These are phyloP conservation scores for Onychorhynchus coronatus DNA, from an alignment of 2,113 vertebrate species.

Conservation along the genomic window DNA sequence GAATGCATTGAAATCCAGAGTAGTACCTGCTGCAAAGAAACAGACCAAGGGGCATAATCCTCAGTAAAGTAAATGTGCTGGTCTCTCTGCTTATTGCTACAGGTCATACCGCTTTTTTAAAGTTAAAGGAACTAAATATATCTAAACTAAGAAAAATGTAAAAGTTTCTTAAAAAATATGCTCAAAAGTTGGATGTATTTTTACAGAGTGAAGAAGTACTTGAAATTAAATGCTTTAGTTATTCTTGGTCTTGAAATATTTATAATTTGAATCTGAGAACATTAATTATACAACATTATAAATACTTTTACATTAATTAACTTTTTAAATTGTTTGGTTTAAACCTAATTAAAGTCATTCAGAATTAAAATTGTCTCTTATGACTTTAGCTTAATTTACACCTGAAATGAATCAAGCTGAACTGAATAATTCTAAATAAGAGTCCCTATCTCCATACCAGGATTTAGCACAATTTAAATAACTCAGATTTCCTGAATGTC, in stretches of 20 bases:
- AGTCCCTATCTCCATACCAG: neutral
- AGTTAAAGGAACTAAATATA: neutral
- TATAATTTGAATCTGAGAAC: neutral
- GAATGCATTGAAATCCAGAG: neutral
- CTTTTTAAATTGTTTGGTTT: conserved; percentile 4
- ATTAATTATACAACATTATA: neutral
- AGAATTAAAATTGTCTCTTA: conserved; percentile 26
- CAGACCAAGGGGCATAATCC: neutral
- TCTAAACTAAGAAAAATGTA: neutral
- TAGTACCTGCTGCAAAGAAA: neutral
- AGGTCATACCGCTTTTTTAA: neutral
- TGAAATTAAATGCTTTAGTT: neutral
- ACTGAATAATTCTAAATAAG: neutral
- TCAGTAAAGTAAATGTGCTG: neutral
- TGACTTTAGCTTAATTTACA: neutral
- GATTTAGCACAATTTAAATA: neutral
- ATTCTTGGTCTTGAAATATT: neutral
- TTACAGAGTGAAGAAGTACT: neutral
- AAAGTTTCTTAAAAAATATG: neutral
- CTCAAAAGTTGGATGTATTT: neutral
- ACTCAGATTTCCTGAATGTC: neutral
- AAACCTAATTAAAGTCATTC: conserved; percentile 27
- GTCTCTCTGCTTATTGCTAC: neutral
- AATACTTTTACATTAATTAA: neutral
- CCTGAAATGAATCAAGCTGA: neutral